phyloP scores from a whole-genome alignment of 92 coral and sea anemone genomes.

The Porites lobata region DNA sequence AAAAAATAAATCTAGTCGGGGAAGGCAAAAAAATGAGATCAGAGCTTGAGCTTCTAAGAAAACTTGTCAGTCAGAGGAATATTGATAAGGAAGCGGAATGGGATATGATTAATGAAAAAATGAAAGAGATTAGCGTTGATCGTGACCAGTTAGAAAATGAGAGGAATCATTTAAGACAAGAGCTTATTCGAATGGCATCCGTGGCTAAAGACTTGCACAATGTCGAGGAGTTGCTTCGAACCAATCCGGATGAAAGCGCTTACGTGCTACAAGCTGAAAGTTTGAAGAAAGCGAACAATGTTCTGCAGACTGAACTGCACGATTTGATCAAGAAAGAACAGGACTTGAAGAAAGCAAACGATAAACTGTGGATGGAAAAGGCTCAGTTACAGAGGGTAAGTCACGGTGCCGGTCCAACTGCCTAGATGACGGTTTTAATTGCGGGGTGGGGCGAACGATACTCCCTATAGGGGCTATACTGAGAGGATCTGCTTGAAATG shows the following conservation, averaged over 20 bases:
- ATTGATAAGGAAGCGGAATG: constrained; percentile 89
- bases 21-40: constrained; percentile 84
- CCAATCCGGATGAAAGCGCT: constrained; percentile 93
- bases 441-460: too few species aligned
- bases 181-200: constrained; percentile 88
- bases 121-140: constrained; percentile 82
- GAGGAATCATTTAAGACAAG: constrained; percentile 72
- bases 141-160: constrained; percentile 76
- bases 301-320: constrained; percentile 89
- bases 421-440: too few species aligned
- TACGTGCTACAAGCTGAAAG: constrained; percentile 92
- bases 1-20: constrained; percentile 60
- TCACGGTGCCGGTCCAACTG: too few species aligned
- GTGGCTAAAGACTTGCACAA: constrained; percentile 91
- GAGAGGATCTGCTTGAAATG: too few species aligned
- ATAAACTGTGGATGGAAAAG: constrained; percentile 92
- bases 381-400: constrained; percentile 86
- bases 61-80: constrained; percentile 91
- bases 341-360: constrained; percentile 87
- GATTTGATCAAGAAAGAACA: constrained; percentile 75
- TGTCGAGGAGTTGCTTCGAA: constrained; percentile 75
- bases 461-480: too few species aligned
- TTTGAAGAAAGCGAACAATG: constrained; percentile 93
- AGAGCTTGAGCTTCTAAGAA: constrained; percentile 85
- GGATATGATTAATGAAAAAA: constrained; percentile 86